Base-by-base conservation (phyloP, 2,888 invertebrate genomes). In the Leptinotarsa rubiginosa region DNA sequence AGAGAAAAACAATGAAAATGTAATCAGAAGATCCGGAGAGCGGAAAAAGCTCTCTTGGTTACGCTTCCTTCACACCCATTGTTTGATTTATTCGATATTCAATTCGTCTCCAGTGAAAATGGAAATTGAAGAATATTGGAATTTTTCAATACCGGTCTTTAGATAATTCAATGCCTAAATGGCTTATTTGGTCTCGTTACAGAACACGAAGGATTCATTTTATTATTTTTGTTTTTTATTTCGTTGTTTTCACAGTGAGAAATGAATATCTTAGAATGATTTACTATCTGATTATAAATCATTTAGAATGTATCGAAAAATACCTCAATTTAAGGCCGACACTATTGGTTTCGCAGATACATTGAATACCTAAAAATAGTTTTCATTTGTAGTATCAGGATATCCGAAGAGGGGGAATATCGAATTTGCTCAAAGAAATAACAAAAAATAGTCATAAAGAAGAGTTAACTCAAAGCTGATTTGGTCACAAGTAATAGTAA, bases 61-160 rank as follows among this genome's bases (percentile, higher is more conserved):
- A 25, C 22, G 22, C 5, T 22, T 22, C 56, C 56, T 20, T 22
- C 22, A 56, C 22, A 22, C 12, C 20, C 56, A 56, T 56, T 22
- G 56, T 56, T 56, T 22, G 22, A 13, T 56, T 56, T 56, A 22
- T 56, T 56, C 56, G 56, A 56, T 56, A 56, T 56, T 56, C 56
- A 56, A 22, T 56, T 56, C 56, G 18, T 56, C 20, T 56, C 20
- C 20, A 56, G 22, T 56, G 22, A 22, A 20, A 56, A 56, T 56
- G 13, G 22, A 56, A 56, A 56, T 22, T 22, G 20, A 56, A 22
- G 22, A 56, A 56, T 56, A 56, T 20, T 56, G 56, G 20, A 56
- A 56, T 56, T 18, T 56, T 56, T 25, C 13, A 56, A 4, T 13
- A 4, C 4, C 50, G 16, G 50, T 50, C 50, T 50, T 50, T 50